These are phyloP conservation scores for Amyelois transitella DNA, from an alignment of 1,140 invertebrate species.

Conservation along the genomic window DNA sequence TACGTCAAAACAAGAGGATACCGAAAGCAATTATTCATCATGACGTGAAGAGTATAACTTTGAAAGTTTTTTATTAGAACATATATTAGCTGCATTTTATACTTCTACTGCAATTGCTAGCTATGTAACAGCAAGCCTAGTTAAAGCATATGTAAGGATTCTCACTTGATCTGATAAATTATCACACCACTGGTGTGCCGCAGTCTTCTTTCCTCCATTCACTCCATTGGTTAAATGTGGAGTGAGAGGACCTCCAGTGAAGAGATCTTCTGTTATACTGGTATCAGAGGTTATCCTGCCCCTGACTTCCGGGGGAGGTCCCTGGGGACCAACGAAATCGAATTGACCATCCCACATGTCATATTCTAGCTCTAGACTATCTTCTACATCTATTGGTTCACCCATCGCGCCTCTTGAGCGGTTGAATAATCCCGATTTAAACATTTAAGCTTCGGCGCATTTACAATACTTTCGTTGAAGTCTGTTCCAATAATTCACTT, in stretches of 20 bases:
- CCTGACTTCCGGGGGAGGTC: slow-evolving; percentile 34
- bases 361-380: slow-evolving; percentile 82
- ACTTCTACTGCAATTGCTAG: not conserved
- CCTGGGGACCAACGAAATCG: slow-evolving; percentile 83
- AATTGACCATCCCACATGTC: slow-evolving; percentile 92
- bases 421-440: slow-evolving; percentile 62
- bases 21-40: not conserved
- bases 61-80: not conserved
- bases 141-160: slow-evolving; percentile 4
- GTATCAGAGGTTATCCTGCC: slow-evolving; percentile 46
- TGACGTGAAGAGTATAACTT: not conserved
- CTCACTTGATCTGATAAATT: slow-evolving; percentile 75
- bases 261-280: slow-evolving; percentile 64
- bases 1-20: not conserved
- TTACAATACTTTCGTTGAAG: slow-evolving; percentile 37
- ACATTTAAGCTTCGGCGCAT: slow-evolving; percentile 50
- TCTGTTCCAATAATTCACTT: slow-evolving; percentile 52
- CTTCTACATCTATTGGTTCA: slow-evolving; percentile 63
- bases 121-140: not conserved
- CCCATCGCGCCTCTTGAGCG: slow-evolving; percentile 56
- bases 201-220: slow-evolving; percentile 75
- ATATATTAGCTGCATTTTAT: not conserved
- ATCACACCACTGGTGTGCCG: slow-evolving; percentile 74
- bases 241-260: slow-evolving; percentile 60
- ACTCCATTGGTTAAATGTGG: slow-evolving; percentile 62